phyloP scores from a whole-genome alignment of 2,113 vertebrate species.

The Phoxinus phoxinus region DNA sequence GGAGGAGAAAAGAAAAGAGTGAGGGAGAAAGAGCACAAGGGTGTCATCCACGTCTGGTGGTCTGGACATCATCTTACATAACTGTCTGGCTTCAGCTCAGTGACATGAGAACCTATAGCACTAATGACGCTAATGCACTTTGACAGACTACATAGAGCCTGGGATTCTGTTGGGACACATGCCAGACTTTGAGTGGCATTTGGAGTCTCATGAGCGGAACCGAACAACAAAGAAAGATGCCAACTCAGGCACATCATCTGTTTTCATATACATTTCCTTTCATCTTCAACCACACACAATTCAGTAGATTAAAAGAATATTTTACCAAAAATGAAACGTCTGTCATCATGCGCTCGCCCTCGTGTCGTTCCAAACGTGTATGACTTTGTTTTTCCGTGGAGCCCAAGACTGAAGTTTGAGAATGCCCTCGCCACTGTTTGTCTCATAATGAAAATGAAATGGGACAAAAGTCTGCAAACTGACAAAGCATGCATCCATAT shows the following conservation, averaged over 20 bases:
- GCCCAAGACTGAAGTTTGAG: neutral
- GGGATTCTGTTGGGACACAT: slow-evolving; percentile 9
- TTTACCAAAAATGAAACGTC: neutral
- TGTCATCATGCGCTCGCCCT: neutral
- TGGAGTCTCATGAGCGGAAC: neutral
- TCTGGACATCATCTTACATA: slow-evolving; percentile 52
- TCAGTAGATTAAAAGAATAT: neutral
- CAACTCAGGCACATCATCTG: neutral
- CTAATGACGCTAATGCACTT: slow-evolving; percentile 42
- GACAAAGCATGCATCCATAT: neutral
- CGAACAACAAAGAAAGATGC: neutral
- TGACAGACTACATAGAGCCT: slow-evolving; percentile 45
- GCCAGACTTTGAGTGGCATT: slow-evolving; percentile 1
- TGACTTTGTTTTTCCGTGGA: neutral
- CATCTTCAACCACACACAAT: neutral
- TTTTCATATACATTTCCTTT: slow-evolving; percentile 17
- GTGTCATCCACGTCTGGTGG: slow-evolving; percentile 42
- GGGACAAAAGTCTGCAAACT: neutral
- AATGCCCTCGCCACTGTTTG: neutral
- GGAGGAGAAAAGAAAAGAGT: slow-evolving; percentile 9
- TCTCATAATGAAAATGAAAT: neutral
- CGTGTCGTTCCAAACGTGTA: neutral
- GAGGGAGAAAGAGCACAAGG: neutral
- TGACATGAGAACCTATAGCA: slow-evolving; percentile 43
- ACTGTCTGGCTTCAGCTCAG: slow-evolving; percentile 52